Evolutionary conservation across 2,888 invertebrate genomes (phyloP), one percentile per base, ranked within the genome.

Genomic region (Linnaemya tessellans): DNA sequence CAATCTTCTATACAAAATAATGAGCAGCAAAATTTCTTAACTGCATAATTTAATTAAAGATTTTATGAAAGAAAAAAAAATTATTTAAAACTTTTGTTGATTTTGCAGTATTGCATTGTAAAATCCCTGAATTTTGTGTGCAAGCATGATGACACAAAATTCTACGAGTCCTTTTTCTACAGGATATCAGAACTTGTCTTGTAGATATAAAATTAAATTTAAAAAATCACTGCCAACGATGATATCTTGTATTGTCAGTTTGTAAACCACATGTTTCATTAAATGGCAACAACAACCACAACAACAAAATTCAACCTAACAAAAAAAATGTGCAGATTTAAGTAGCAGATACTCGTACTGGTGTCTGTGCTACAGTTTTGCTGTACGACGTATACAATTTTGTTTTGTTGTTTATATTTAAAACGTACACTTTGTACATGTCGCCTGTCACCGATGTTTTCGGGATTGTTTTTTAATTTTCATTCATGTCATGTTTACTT

Each of bases 181-280:
- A 41, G 20, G 20, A 22, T 11, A 41, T 20, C 10, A 62, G 7
- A 7, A 20, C 41, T 38, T 41, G 62, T 41, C 1, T 13, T 41
- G 7, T 30, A 35, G 18, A 35, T 5, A n/a, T 60, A 60, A 41
- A 62, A 41, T 62, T 41, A 62, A 38, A 62, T 11, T 41, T 15
- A 20, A 62, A 62, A 41, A 62, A 41, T 1, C 3, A 41, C 22
- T 41, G 13, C 41, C 20, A 20, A 41, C 20, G 15, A 22, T 41
- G 15, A 22, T 41, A 62, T 22, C 41, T 20, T 8, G 4, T 10
- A 43, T 54, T 73, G 58, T 43, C 22, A 43, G 13, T 56, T 35
- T 73, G 43, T 73, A 25, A 60, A 15, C 30, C 20, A 60, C 71
- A 73, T 46, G 30, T n/a, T 73, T n/a, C n/a, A 22, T n/a, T 56